Conservation (phyloP, 2,888 invertebrate species). For the Oligia latruncula region DNA sequence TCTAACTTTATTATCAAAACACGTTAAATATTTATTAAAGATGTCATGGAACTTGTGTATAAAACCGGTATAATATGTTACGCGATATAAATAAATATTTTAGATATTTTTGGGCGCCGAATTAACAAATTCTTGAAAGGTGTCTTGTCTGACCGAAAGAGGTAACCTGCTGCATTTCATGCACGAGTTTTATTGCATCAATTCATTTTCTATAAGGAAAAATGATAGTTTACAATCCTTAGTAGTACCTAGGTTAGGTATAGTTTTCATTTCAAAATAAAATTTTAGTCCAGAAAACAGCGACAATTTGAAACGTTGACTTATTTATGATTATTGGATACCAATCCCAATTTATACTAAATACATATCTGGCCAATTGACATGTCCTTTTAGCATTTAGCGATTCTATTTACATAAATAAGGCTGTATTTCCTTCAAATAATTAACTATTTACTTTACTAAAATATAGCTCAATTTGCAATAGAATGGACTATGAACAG, state of each 20-base stretch:
- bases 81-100: conserved; percentile 47
- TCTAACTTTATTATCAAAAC: conserved; percentile 61
- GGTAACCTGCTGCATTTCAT: neutral
- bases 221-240: neutral
- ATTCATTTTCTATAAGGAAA: neutral
- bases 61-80: conserved; percentile 51
- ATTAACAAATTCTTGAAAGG: neutral
- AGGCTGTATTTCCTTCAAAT: conserved; percentile 25
- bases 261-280: neutral
- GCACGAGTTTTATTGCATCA: neutral
- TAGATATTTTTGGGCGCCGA: conserved; percentile 8
- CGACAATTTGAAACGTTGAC: neutral
- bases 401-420: conserved; percentile 21
- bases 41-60: conserved; percentile 42
- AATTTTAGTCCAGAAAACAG: conserved; percentile 1
- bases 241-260: neutral
- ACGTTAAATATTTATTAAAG: conserved; percentile 60
- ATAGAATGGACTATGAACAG: neutral
- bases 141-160: neutral
- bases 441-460: conserved; percentile 13
- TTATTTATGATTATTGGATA: conserved; percentile 29
- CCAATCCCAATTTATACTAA: conserved; percentile 10
- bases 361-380: conserved; percentile 11
- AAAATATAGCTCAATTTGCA: conserved; percentile 22
- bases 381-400: conserved; percentile 20